Base-by-base conservation (phyloP, 2,113 vertebrate species). In the Edolisoma coerulescens region DNA sequence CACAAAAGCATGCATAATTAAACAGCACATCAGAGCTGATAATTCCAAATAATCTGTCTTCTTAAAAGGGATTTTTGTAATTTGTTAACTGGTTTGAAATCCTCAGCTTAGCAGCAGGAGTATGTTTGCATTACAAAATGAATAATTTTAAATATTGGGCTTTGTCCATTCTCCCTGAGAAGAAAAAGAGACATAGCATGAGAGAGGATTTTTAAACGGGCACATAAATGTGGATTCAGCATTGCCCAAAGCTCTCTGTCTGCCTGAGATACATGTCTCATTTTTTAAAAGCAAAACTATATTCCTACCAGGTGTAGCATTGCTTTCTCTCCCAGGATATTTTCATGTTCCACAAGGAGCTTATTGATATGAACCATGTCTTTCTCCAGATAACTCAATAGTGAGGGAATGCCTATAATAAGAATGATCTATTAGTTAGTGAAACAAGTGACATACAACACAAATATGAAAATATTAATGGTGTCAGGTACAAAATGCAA, bases 1-100 rank as follows among this genome's bases (percentile, higher is more conserved):
- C 94, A 94, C 92, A 98, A 97, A 97, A 89, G 69, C 97, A 97
- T 98, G 96, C 97, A 98, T 98, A 98, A 98, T 98, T 98, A 97
- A 98, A 95, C 95, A 97, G 95, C 59, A 95, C 91, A 93, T 92
- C 92, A 70, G 65, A 82, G 69, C 90, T 95, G 94, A 96, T 97
- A 95, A 97, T 96, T 96, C 52, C 79, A 96, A 95, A 97, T 97
- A 96, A 97, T 98, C 95, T 96, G 95, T 97, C 96, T 97, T 95
- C 96, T 97, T 97, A 97, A 97, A 97, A 94, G 68, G 68, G 95
- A 95, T 90, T 97, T 96, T 95, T 94, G 93, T 96, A 96, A 97
- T 97, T 97, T 96, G 96, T 97, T 97, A 97, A 96, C 97, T 97
- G 94, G 94, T 97, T 93, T 96, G 96, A 97, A 98, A 97, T 96